Evolutionary conservation across 2,797 vertebrate genomes (phyloP).

Genomic region (Mallotus villosus): DNA sequence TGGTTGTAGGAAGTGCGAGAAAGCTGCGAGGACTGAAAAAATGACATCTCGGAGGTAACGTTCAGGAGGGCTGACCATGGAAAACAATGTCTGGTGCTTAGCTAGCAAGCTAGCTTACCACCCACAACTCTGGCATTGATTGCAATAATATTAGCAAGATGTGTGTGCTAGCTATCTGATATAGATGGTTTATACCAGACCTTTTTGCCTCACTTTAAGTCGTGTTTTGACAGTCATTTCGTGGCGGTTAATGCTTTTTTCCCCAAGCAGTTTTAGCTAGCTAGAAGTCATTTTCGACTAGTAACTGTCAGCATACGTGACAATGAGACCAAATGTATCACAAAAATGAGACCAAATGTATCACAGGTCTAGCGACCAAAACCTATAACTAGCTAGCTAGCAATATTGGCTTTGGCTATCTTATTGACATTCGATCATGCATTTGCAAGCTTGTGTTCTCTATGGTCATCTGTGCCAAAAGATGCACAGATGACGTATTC

Average conservation of each 20-base stretch:
- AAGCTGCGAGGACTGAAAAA: slow-evolving; percentile 59
- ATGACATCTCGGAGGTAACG: slow-evolving; percentile 83
- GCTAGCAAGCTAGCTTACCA: slow-evolving; percentile 12
- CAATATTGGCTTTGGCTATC: neutral
- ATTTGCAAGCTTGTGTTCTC: too few species aligned
- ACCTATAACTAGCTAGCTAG: neutral
- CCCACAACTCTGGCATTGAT: neutral
- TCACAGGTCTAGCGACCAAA: neutral
- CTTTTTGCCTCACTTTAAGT: neutral
- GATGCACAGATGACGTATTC: too few species aligned
- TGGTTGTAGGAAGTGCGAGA: slow-evolving; percentile 65
- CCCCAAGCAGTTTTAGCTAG: neutral
- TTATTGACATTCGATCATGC: too few species aligned
- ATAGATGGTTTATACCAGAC: neutral
- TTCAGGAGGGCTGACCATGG: slow-evolving; percentile 42
- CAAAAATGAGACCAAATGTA: neutral
- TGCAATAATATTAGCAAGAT: neutral
- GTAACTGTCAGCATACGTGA: neutral
- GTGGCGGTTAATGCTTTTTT: neutral
- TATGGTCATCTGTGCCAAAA: too few species aligned
- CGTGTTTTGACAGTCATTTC: neutral
- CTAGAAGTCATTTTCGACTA: neutral
- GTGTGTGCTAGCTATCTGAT: neutral
- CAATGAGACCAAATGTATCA: too few species aligned
- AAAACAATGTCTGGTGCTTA: slow-evolving; percentile 19